Base-by-base conservation (phyloP, 2,113 vertebrate genomes). In the Urocynchramus pylzowi region DNA sequence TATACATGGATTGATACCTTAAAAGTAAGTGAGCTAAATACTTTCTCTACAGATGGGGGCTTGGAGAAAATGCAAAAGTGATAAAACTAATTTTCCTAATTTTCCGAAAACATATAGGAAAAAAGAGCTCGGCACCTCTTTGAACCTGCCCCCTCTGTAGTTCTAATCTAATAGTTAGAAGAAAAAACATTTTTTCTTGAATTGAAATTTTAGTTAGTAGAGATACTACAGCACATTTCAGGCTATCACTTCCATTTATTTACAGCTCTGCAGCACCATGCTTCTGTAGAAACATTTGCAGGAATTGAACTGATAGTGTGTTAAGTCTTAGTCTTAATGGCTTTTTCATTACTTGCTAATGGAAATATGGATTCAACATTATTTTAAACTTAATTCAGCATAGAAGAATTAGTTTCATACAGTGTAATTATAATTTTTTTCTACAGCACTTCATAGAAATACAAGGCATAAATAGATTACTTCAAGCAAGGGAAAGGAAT, bases 301-400 rank as follows among this genome's bases (percentile, higher is more conserved):
- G 47, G 54, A 93, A 91, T 74, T 74, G 47, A 95, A 94, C 6
- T 85, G 88, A 83, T 85, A 90, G 60, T 37, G 44, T 73, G 47
- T 57, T 86, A 93, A 93, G 59, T 79, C 76, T 75, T 95, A 65
- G 67, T 91, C 83, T 85, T 94, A 94, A 95, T 77, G 94, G 85
- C 57, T 89, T 93, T 96, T 97, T 93, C 86, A 95, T 91, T 94
- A 74, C 90, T 73, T 84, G 73, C 59, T 96, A 95, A 96, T 94
- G 90, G 82, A 96, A 94, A 85, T 93, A 96, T 41, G 50, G 74
- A 95, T 92, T 89, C 52, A 91, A 84, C 47, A 81, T 95, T 97
- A 95, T 79, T 97, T 95, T 90, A 95, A 87, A 74, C 50, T 79
- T 84, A 95, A 80, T 88, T 70, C 31, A 85, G 90, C 56, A 19